These are phyloP conservation scores for Xenops minutus DNA, from an alignment of 2,797 vertebrate genomes.

Conservation along the genomic window DNA sequence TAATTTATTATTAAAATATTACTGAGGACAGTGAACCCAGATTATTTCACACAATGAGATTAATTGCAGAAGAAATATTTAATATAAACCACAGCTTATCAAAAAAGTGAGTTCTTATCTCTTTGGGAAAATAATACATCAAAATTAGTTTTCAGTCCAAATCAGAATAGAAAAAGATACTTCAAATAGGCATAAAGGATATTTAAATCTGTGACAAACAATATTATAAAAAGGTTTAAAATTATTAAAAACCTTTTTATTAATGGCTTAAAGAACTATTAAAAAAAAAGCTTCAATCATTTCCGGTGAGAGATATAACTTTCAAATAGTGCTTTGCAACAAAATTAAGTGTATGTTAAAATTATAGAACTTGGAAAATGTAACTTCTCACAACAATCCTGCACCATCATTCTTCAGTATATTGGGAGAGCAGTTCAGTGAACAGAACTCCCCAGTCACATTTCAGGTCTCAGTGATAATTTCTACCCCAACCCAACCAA, in stretches of 20 bases:
- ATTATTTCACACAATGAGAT: not conserved
- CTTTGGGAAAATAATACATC: not conserved
- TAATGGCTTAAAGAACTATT: not conserved
- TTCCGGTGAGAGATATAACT: not conserved
- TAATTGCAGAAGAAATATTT: not conserved
- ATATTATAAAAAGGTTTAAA: not conserved
- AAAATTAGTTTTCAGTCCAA: not conserved
- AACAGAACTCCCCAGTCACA: not conserved
- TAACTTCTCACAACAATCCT: not conserved
- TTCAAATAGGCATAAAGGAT: not conserved
- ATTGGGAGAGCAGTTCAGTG: not conserved
- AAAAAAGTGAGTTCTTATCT: not conserved
- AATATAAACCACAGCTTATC: not conserved
- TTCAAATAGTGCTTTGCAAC: not conserved
- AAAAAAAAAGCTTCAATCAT: not conserved
- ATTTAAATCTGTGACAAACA: not conserved
- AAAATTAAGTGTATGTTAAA: not conserved
- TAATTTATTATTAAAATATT: not conserved
- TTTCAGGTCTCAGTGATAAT: not conserved
- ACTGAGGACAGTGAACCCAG: not conserved
- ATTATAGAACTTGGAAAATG: not conserved
- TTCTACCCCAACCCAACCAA: not conserved
- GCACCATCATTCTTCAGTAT: not conserved
- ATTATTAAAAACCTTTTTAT: not conserved
- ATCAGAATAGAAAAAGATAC: not conserved